Conservation (phyloP, 2,797 vertebrate genomes). For the Ara ararauna region DNA sequence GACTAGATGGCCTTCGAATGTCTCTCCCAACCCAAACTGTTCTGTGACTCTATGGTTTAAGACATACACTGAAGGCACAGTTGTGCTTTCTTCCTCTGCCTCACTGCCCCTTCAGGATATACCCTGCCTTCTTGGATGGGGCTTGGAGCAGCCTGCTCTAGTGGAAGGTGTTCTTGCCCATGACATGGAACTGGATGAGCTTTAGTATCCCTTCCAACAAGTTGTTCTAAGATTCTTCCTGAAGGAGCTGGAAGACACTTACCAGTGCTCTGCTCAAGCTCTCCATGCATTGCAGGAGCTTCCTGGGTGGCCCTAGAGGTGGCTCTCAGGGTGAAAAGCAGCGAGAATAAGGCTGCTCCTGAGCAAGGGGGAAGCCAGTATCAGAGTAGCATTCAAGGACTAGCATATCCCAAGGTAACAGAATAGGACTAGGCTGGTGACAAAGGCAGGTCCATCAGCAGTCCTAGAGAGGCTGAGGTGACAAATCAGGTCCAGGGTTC, state of each 20-base stretch:
- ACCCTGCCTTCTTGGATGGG: not conserved
- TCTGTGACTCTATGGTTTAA: not conserved
- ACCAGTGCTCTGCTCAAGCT: not conserved
- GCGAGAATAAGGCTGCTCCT: not conserved
- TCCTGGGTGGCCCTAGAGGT: not conserved
- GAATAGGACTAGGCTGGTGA: too few species aligned
- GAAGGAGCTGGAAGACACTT: not conserved
- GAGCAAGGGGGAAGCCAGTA: accelerated
- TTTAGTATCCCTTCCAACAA: not conserved
- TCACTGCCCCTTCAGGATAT: not conserved
- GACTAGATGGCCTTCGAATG: not conserved
- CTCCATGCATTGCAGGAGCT: not conserved
- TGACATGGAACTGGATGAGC: not conserved
- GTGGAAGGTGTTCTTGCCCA: not conserved
- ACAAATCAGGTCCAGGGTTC: not conserved
- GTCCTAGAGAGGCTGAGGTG: not conserved
- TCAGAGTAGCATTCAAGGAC: not conserved
- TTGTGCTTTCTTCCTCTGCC: not conserved
- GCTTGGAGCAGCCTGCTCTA: not conserved
- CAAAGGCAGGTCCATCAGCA: not conserved
- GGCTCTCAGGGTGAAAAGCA: not conserved
- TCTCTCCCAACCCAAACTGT: not conserved
- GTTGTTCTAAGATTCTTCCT: not conserved
- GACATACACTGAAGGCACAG: not conserved
- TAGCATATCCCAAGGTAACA: not conserved